Evolutionary conservation across 1,140 invertebrate species (phyloP).

Genomic region (Drosophila murphyi): DNA sequence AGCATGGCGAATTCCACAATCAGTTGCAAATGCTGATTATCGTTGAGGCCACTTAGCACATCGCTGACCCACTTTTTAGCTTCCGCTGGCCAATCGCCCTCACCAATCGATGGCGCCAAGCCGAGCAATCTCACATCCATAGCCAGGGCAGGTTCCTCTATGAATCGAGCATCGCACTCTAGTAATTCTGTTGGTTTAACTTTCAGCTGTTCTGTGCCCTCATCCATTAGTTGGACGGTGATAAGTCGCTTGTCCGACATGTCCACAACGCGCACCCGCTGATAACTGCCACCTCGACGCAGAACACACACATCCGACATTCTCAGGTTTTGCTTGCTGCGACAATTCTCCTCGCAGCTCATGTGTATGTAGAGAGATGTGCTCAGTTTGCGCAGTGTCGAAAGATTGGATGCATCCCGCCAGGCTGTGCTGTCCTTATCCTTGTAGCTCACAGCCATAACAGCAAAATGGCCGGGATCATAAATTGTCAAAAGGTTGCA

Average conservation of each 20-base stretch:
- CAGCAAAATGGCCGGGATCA: slow-evolving; percentile 35
- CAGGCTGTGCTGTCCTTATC: slow-evolving; percentile 5
- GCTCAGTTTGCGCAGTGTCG: background rate
- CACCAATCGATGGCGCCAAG: slow-evolving; percentile 2
- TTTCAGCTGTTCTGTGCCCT: slow-evolving; percentile 33
- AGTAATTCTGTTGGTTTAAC: slow-evolving; percentile 27
- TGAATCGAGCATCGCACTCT: slow-evolving; percentile 30
- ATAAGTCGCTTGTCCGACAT: background rate
- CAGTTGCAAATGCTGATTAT: slow-evolving; percentile 38
- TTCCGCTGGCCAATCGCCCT: slow-evolving; percentile 5
- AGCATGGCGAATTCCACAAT: slow-evolving; percentile 41
- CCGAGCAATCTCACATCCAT: slow-evolving; percentile 48
- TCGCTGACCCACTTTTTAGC: slow-evolving; percentile 26
- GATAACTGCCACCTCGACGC: background rate
- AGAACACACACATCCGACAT: slow-evolving; percentile 53
- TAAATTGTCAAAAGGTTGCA: slow-evolving; percentile 39
- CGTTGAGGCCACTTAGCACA: slow-evolving; percentile 1
- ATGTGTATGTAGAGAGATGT: slow-evolving; percentile 32
- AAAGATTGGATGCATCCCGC: slow-evolving; percentile 1
- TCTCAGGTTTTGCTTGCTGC: background rate
- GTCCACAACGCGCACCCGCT: slow-evolving; percentile 55
- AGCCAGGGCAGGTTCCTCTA: slow-evolving; percentile 21
- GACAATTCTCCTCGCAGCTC: background rate
- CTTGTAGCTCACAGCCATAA: slow-evolving; percentile 43
- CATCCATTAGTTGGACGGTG: slow-evolving; percentile 55